These are phyloP conservation scores for Hyles vespertilio DNA, from an alignment of 1,140 invertebrate species.

Conservation along the genomic window DNA sequence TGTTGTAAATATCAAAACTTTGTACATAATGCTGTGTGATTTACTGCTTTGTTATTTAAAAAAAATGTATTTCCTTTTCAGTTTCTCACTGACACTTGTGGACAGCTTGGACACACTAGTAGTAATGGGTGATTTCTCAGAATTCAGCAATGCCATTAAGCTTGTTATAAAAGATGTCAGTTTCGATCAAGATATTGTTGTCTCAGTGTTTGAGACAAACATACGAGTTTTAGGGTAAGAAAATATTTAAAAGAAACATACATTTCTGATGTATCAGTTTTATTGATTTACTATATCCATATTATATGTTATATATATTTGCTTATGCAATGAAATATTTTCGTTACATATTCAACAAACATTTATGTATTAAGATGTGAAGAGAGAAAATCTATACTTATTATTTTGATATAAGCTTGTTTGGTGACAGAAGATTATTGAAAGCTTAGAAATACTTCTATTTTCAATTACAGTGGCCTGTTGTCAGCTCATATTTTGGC, in stretches of 20 bases:
- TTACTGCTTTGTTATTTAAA: too few relatives aligned
- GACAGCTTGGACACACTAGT: slow-evolving; percentile 96
- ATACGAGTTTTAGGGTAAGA: slow-evolving; percentile 95
- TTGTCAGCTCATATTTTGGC: slow-evolving; percentile 95
- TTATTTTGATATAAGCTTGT: not conserved
- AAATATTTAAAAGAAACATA: slow-evolving; percentile 2
- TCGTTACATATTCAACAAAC: too few relatives aligned
- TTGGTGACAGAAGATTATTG: not conserved
- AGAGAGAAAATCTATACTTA: not conserved
- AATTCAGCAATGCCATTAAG: slow-evolving; percentile 95
- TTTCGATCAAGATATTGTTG: slow-evolving; percentile 96
- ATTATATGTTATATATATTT: too few relatives aligned
- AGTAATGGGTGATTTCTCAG: slow-evolving; percentile 92
- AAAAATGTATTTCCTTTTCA: slow-evolving; percentile 75
- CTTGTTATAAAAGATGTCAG: slow-evolving; percentile 90
- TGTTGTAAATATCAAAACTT: not conserved
- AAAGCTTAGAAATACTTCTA: not conserved
- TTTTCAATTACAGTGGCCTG: slow-evolving; percentile 82
- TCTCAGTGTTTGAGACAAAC: slow-evolving; percentile 99
- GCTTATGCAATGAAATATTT: too few relatives aligned
- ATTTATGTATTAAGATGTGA: too few relatives aligned
- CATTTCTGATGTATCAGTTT: slow-evolving; percentile 8
- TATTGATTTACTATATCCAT: too few relatives aligned
- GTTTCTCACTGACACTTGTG: slow-evolving; percentile 96
- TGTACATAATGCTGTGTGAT: not conserved